phyloP scores from a whole-genome alignment of 2,888 invertebrate species.

The Gonocerus acuteangulatus region DNA sequence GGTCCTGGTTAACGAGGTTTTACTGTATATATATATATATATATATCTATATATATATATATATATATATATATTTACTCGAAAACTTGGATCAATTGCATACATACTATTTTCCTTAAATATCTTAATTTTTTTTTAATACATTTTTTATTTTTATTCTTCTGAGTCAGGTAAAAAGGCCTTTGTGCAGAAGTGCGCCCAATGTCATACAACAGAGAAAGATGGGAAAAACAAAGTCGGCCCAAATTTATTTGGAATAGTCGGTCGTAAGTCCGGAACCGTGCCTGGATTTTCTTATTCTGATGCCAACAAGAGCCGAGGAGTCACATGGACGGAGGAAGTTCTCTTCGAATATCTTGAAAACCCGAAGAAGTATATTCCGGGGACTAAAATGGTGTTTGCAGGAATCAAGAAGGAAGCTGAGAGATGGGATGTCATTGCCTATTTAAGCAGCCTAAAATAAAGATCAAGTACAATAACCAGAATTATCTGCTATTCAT shows the following conservation, averaged over 20 bases:
- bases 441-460: slow-evolving; percentile 46
- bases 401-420: slow-evolving; percentile 56
- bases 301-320: slow-evolving; percentile 92
- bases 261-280: slow-evolving; percentile 92
- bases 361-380: slow-evolving; percentile 99
- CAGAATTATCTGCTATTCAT: no score
- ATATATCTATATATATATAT: no score
- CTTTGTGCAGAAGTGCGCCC: slow-evolving; percentile 91
- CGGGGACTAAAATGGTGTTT: slow-evolving; percentile 99
- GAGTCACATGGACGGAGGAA: slow-evolving; percentile 89
- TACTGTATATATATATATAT: no score
- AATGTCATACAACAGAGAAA: slow-evolving; percentile 93
- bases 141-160: no score
- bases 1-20: no score
- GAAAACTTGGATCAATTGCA: no score
- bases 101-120: no score
- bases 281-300: slow-evolving; percentile 85
- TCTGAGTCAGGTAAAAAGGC: slow-evolving; percentile 71
- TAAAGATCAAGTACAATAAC: neutral
- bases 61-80: no score
- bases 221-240: slow-evolving; percentile 97
- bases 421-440: slow-evolving; percentile 88
- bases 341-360: slow-evolving; percentile 92
- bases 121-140: no score
- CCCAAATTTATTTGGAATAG: slow-evolving; percentile 84